phyloP scores from a whole-genome alignment of 1,140 invertebrate genomes.

The Cylas formicarius region DNA sequence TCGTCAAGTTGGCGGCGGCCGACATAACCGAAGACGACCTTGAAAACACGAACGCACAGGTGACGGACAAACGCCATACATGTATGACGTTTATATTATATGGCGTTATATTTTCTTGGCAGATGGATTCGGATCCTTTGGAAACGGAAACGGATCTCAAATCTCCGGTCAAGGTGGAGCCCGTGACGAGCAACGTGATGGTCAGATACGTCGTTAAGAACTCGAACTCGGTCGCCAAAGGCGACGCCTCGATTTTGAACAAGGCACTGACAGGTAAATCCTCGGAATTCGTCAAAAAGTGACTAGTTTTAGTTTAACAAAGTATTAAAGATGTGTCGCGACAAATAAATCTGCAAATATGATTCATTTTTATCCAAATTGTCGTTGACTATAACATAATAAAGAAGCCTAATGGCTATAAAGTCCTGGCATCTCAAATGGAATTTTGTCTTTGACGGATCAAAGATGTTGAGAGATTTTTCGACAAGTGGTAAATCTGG shows the following conservation, averaged over 20 bases:
- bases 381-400: too few species aligned
- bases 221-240: background rate
- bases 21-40: slow-evolving; percentile 36
- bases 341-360: too few species aligned
- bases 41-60: slow-evolving; percentile 23
- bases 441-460: too few species aligned
- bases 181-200: background rate
- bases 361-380: too few species aligned
- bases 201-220: slow-evolving; percentile 13
- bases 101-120: background rate
- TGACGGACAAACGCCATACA: too few species aligned
- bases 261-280: slow-evolving; percentile 24
- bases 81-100: background rate
- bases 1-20: slow-evolving; percentile 38
- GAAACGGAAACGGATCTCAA: slow-evolving; percentile 2
- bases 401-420: too few species aligned
- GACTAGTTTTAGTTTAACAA: too few species aligned
- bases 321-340: too few species aligned
- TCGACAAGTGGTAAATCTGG: too few species aligned
- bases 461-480: too few species aligned
- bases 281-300: too few species aligned
- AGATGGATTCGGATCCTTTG: background rate
- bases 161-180: background rate
- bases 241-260: slow-evolving; percentile 27
- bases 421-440: too few species aligned